These are phyloP conservation scores for Lineus longissimus DNA, from an alignment of 1,140 invertebrate genomes.

Conservation along the genomic window DNA sequence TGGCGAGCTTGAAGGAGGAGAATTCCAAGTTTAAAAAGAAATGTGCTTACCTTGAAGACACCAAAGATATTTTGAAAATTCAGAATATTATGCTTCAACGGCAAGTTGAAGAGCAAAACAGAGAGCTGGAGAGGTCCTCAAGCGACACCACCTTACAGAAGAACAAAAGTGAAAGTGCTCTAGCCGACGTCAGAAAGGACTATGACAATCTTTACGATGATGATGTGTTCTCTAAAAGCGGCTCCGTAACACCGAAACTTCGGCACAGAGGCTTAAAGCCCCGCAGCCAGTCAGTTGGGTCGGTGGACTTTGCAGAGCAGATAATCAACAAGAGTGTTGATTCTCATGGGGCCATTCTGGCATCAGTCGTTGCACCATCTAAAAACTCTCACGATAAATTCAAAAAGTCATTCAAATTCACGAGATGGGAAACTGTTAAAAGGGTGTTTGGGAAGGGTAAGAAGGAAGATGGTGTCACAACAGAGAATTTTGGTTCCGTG, in stretches of 20 bases:
- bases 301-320: conserved; percentile 8
- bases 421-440: conserved; percentile 1
- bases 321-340: neutral
- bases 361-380: too few relatives aligned
- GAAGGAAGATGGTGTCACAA: neutral
- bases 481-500: neutral
- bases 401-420: neutral
- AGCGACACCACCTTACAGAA: conserved; percentile 4
- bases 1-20: conserved; percentile 67
- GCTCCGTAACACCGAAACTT: neutral
- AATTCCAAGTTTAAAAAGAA: conserved; percentile 66
- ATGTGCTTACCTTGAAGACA: conserved; percentile 69
- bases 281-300: conserved; percentile 10
- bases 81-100: conserved; percentile 27
- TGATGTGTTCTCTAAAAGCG: neutral
- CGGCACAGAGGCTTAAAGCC: neutral
- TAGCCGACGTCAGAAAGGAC: conserved; percentile 71
- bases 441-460: conserved; percentile 1
- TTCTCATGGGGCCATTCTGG: too few relatives aligned
- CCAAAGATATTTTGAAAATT: conserved; percentile 64
- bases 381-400: neutral
- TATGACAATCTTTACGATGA: neutral
- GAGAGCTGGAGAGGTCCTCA: neutral
- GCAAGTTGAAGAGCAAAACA: neutral
- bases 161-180: conserved; percentile 44